Evolutionary conservation across 2,113 vertebrate species (phyloP).

Genomic region (Aplodontia rufa): DNA sequence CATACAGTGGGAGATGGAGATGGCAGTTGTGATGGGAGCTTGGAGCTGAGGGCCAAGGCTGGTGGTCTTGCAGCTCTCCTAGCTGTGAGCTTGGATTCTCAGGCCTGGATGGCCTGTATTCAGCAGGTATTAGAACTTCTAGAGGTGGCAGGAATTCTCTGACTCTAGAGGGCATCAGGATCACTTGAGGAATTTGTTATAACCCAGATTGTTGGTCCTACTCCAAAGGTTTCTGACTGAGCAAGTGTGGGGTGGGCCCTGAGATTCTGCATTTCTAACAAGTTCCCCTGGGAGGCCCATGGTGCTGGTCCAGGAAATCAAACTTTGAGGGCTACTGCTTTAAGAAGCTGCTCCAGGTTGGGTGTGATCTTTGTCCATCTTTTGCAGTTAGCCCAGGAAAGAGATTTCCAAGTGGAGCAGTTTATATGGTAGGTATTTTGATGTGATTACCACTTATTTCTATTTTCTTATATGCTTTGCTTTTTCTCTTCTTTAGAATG

Average conservation of each 20-base stretch:
- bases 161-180: not conserved
- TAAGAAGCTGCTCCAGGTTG: not conserved
- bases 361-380: not conserved
- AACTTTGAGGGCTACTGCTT: not conserved
- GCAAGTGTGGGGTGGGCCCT: not conserved
- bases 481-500: slow-evolving; percentile 41
- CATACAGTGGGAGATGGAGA: not conserved
- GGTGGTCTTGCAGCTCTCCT: not conserved
- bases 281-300: not conserved
- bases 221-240: not conserved
- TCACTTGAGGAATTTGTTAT: not conserved
- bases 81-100: not conserved
- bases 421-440: not conserved
- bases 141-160: not conserved
- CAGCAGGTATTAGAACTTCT: not conserved
- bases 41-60: not conserved
- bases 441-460: not conserved
- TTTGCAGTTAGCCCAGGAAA: not conserved
- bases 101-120: not conserved
- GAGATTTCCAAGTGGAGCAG: not conserved
- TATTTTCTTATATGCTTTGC: not conserved
- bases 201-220: not conserved
- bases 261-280: not conserved
- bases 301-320: not conserved
- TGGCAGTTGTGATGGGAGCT: not conserved